Evolutionary conservation across 1,140 invertebrate genomes (phyloP).

Genomic region (Drosophila sechellia): DNA sequence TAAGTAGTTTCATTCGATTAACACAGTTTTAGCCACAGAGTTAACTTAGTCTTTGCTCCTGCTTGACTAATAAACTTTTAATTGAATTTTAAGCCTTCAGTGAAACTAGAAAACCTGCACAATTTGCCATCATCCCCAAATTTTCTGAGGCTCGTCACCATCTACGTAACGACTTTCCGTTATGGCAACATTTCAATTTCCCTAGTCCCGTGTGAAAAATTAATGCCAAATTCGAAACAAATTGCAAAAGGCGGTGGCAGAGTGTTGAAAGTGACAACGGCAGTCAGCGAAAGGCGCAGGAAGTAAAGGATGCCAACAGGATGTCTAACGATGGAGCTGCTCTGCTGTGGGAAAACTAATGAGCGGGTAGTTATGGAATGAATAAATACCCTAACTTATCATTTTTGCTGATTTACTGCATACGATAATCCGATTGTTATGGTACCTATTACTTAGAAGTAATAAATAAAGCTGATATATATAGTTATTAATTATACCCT

Average conservation of each 20-base stretch:
- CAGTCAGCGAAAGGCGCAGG: slow-evolving; percentile 39
- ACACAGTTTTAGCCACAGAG: slow-evolving; percentile 54
- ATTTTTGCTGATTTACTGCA: too few species aligned
- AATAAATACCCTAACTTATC: background rate
- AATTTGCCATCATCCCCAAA: background rate
- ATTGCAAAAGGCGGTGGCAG: slow-evolving; percentile 61
- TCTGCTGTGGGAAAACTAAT: slow-evolving; percentile 5
- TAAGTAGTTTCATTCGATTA: slow-evolving; percentile 60
- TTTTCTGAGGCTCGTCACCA: slow-evolving; percentile 6
- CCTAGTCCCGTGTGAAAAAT: slow-evolving; percentile 76
- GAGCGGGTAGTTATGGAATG: background rate
- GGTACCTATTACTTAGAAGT: too few species aligned
- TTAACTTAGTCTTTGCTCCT: slow-evolving; percentile 33
- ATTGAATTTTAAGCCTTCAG: slow-evolving; percentile 64
- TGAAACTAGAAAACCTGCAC: slow-evolving; percentile 44
- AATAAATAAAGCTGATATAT: too few species aligned
- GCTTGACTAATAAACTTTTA: slow-evolving; percentile 69
- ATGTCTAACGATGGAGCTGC: slow-evolving; percentile 16
- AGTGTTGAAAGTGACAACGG: slow-evolving; percentile 62
- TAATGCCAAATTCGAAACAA: slow-evolving; percentile 80
- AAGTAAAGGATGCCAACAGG: slow-evolving; percentile 70
- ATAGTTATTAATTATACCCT: too few species aligned
- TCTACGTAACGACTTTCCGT: slow-evolving; percentile 64
- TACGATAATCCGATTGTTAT: too few species aligned
- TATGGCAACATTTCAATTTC: slow-evolving; percentile 82